Evolutionary conservation across 1,140 invertebrate species (phyloP).

Genomic region (Mya arenaria): DNA sequence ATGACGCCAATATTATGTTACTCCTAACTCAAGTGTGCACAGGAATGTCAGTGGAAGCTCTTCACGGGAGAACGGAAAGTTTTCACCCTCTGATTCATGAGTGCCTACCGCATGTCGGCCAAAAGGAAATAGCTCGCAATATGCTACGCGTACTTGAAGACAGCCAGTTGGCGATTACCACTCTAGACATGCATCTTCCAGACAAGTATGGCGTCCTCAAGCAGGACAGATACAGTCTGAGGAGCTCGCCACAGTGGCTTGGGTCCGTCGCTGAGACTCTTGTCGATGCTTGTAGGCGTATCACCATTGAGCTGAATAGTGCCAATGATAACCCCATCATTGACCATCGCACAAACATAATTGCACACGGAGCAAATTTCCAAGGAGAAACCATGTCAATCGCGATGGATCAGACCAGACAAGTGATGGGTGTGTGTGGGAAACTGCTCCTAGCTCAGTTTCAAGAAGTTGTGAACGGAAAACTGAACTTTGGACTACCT

Average conservation of each 20-base stretch:
- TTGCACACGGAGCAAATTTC: slow-evolving; percentile 40
- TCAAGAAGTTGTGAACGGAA: slow-evolving; percentile 35
- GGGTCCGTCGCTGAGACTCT: slow-evolving; percentile 44
- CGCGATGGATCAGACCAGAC: slow-evolving; percentile 41
- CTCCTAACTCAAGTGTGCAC: slow-evolving; percentile 39
- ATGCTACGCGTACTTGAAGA: slow-evolving; percentile 18
- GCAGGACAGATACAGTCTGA: slow-evolving; percentile 47
- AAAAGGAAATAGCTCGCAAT: slow-evolving; percentile 35
- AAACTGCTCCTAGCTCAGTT: slow-evolving; percentile 46
- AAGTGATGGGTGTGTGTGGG: slow-evolving; percentile 35
- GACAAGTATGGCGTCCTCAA: slow-evolving; percentile 41
- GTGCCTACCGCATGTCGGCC: slow-evolving; percentile 43
- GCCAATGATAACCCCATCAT: slow-evolving; percentile 45
- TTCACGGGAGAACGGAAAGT: slow-evolving; percentile 30
- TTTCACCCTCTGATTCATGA: slow-evolving; percentile 46
- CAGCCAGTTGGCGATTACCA: slow-evolving; percentile 36
- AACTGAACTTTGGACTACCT: slow-evolving; percentile 35
- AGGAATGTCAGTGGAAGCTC: slow-evolving; percentile 22
- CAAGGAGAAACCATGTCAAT: slow-evolving; percentile 45
- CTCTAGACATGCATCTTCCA: slow-evolving; percentile 41
- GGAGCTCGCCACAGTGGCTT: slow-evolving; percentile 40
- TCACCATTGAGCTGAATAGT: slow-evolving; percentile 38
- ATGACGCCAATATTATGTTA: no score
- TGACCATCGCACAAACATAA: slow-evolving; percentile 35
- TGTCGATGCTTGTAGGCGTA: slow-evolving; percentile 1